These are phyloP conservation scores for Heliangelus exortis DNA, from an alignment of 2,797 vertebrate genomes.

Conservation along the genomic window DNA sequence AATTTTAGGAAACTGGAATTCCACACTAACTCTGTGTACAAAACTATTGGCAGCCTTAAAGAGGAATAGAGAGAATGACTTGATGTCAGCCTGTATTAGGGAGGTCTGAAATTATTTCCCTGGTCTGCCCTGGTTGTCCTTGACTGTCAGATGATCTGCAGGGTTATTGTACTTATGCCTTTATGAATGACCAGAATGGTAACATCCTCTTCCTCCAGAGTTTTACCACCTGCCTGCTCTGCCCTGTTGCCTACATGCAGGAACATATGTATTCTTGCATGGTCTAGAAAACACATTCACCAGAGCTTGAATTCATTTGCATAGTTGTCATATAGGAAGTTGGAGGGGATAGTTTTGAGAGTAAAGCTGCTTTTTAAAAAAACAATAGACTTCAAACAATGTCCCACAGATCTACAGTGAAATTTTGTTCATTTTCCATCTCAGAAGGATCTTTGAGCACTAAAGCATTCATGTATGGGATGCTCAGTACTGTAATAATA, in stretches of 20 bases:
- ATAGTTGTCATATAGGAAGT: not conserved
- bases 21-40: not conserved
- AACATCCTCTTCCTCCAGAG: not conserved
- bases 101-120: not conserved
- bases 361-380: not conserved
- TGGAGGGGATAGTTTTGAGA: rapidly evolving
- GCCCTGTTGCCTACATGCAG: not conserved
- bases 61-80: not conserved
- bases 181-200: not conserved
- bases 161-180: not conserved
- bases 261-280: rapidly evolving
- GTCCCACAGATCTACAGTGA: not conserved
- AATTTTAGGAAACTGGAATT: not conserved
- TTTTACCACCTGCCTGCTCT: not conserved
- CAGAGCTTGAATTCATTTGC: not conserved
- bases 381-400: not conserved
- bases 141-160: not conserved
- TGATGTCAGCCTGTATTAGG: not conserved
- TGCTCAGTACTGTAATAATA: not conserved
- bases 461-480: not conserved
- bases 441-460: not conserved
- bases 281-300: not conserved
- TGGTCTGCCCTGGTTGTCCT: not conserved
- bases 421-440: not conserved
- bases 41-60: not conserved